Conservation (phyloP, 2,888 invertebrate genomes). For the Mechanitis messenoides region DNA sequence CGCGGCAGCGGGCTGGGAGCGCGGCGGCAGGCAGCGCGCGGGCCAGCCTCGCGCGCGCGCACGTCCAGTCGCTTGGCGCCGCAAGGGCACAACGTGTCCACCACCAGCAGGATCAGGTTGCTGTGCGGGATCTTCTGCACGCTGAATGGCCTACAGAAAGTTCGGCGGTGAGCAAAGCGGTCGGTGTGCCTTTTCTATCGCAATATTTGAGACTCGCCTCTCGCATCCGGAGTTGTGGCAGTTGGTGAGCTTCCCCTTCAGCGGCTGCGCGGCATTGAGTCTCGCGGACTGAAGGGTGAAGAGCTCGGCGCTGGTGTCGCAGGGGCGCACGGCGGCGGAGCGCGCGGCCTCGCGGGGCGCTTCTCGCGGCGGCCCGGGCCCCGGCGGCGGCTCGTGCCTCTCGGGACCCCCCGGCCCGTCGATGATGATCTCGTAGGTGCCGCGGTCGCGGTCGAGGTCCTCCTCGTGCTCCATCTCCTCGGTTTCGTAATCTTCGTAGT, state of each 20-base stretch:
- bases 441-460: slow-evolving; percentile 56
- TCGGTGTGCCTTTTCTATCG: not conserved
- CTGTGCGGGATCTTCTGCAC: slow-evolving; percentile 94
- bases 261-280: slow-evolving; percentile 87
- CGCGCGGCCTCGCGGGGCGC: slow-evolving; percentile 74
- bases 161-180: not conserved
- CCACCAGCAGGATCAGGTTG: slow-evolving; percentile 90
- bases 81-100: slow-evolving; percentile 92
- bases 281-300: slow-evolving; percentile 89
- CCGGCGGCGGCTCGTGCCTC: slow-evolving; percentile 51
- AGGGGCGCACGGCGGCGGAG: slow-evolving; percentile 82
- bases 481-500: slow-evolving; percentile 68
- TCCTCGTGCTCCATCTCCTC: slow-evolving; percentile 60
- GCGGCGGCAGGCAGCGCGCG: slow-evolving; percentile 81
- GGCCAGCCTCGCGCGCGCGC: slow-evolving; percentile 82
- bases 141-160: slow-evolving; percentile 85
- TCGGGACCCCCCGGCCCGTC: slow-evolving; percentile 61
- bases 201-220: slow-evolving; percentile 69
- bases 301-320: slow-evolving; percentile 91
- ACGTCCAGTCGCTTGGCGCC: slow-evolving; percentile 91
- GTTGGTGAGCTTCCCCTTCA: slow-evolving; percentile 92
- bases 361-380: slow-evolving; percentile 50
- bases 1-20: slow-evolving; percentile 82
- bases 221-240: slow-evolving; percentile 92
- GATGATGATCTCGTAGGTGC: slow-evolving; percentile 69